These are phyloP conservation scores for Amblyornis subalaris DNA, from an alignment of 2,113 vertebrate species.

Conservation along the genomic window DNA sequence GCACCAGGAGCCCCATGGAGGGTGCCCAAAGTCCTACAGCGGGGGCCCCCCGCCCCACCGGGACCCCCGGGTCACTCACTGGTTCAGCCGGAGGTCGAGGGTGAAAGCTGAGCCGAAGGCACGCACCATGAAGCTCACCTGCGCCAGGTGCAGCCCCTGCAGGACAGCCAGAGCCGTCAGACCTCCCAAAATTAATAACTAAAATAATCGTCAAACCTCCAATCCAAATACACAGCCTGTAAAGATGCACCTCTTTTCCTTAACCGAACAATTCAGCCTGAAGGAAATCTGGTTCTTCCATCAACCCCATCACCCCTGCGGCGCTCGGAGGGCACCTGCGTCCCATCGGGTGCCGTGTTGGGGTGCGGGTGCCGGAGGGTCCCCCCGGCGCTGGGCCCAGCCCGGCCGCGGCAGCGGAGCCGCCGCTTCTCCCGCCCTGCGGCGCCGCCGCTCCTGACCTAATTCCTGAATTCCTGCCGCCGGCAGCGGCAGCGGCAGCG, in stretches of 20 bases:
- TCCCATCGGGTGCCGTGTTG: not conserved
- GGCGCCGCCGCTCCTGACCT: slow-evolving; percentile 16
- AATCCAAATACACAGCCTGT: not conserved
- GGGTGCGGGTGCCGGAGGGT: not conserved
- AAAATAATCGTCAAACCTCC: not conserved
- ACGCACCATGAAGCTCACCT: slow-evolving; percentile 82
- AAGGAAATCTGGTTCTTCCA: accelerated
- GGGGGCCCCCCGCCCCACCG: not conserved
- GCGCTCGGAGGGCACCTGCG: not conserved
- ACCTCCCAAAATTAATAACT: not conserved
- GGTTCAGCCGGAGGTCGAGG: slow-evolving; percentile 87
- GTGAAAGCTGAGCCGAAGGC: slow-evolving; percentile 85
- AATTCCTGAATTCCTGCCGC: not conserved
- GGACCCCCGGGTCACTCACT: slow-evolving; percentile 71
- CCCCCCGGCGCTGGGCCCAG: not conserved
- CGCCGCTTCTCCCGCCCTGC: not conserved
- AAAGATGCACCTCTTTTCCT: not conserved
- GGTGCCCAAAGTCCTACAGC: not conserved
- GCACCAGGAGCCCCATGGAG: not conserved
- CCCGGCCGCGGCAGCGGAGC: not conserved
- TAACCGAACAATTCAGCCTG: not conserved
- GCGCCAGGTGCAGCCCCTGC: slow-evolving; percentile 86
- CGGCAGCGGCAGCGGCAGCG: not conserved
- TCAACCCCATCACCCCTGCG: not conserved
- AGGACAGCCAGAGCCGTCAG: not conserved